These are phyloP conservation scores for Augochlora pura DNA, from an alignment of 1,140 invertebrate species.

Conservation along the genomic window DNA sequence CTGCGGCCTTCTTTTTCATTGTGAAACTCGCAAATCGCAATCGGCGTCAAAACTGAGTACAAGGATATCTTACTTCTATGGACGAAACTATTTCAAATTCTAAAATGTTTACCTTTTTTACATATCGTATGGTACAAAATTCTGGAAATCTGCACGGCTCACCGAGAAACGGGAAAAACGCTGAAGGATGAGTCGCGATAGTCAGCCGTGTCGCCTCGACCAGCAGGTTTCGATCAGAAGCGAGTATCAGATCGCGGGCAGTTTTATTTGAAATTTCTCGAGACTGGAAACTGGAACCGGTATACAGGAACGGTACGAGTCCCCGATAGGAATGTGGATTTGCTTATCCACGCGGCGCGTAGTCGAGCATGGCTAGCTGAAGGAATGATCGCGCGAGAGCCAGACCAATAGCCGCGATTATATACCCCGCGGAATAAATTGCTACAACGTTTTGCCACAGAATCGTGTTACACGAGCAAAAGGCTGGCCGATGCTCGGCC, in stretches of 20 bases:
- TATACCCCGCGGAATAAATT: constrained; percentile 8
- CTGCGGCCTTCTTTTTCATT: too few relatives aligned
- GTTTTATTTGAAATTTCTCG: constrained; percentile 41
- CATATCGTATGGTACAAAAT: not conserved
- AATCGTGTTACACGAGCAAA: constrained; percentile 13
- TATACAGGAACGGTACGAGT: constrained; percentile 22
- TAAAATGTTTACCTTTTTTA: too few relatives aligned
- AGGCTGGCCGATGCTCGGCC: too few relatives aligned
- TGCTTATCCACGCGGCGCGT: constrained; percentile 27
- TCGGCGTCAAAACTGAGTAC: too few relatives aligned
- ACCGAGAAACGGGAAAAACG: constrained; percentile 6
- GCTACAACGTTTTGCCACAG: constrained; percentile 8
- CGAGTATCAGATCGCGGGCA: not conserved
- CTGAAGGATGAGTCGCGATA: not conserved
- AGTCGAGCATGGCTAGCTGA: not conserved
- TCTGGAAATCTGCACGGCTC: constrained; percentile 4
- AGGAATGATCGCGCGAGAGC: constrained; percentile 3
- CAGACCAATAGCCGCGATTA: constrained; percentile 24
- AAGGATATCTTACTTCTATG: too few relatives aligned
- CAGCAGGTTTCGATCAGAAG: constrained; percentile 5
- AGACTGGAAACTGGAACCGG: constrained; percentile 26
- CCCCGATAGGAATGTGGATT: constrained; percentile 34
- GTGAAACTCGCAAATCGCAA: too few relatives aligned
- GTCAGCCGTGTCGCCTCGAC: constrained; percentile 7
- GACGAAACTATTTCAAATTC: too few relatives aligned